phyloP scores from a whole-genome alignment of 2,797 vertebrate species.

The Enteromius fasciolatus region DNA sequence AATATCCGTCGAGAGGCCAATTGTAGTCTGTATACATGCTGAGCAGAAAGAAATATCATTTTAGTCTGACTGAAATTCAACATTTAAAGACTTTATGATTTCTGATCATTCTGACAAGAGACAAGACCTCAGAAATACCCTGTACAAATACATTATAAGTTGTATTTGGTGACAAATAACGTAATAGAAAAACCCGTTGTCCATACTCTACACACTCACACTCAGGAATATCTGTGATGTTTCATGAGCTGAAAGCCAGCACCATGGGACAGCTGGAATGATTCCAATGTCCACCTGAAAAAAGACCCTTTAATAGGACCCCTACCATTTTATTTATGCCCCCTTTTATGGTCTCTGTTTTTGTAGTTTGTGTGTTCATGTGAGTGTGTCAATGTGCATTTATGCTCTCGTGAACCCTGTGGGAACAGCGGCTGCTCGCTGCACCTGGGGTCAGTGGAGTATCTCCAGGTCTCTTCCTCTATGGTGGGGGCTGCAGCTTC shows the following conservation, averaged over 20 bases:
- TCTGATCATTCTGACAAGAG: constrained; percentile 6
- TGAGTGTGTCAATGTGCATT: constrained; percentile 25
- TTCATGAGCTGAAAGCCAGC: constrained; percentile 8
- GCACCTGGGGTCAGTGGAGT: constrained; percentile 60
- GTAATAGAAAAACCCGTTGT: not conserved
- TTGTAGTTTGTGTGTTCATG: constrained; percentile 25
- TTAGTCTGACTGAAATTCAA: not conserved
- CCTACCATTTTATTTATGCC: constrained; percentile 54
- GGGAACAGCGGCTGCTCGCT: constrained; percentile 48
- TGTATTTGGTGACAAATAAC: too few relatives aligned
- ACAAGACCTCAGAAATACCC: not conserved
- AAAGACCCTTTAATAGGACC: constrained; percentile 50
- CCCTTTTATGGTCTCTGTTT: constrained; percentile 15
- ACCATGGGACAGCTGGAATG: not conserved
- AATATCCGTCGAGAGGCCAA: not conserved
- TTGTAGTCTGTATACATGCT: not conserved
- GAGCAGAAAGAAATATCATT: too few relatives aligned
- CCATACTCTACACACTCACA: constrained; percentile 6
- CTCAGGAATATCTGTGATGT: constrained; percentile 31
- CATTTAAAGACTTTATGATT: constrained; percentile 19
- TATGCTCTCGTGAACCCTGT: constrained; percentile 38
- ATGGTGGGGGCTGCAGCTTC: constrained; percentile 16
- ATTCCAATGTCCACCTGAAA: constrained; percentile 50
- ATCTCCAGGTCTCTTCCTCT: constrained; percentile 27
- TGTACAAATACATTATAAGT: too few relatives aligned